phyloP scores from a whole-genome alignment of 2,113 vertebrate species.

The Puntigrus tetrazona region DNA sequence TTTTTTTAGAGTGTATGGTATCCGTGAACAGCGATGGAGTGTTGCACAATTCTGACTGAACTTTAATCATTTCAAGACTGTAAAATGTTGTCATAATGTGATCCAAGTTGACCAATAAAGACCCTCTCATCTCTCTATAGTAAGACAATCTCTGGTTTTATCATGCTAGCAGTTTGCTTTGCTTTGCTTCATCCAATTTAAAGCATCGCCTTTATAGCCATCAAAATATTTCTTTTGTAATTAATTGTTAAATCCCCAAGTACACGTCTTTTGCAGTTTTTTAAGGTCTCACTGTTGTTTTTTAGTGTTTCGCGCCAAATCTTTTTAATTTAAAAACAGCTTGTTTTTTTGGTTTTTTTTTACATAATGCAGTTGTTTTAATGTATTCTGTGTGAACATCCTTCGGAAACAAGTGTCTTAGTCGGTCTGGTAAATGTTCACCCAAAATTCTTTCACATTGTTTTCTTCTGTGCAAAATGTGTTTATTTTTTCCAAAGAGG shows the following conservation, averaged over 20 bases:
- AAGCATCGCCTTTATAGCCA: background rate
- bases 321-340: background rate
- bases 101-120: too few species aligned
- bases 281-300: background rate
- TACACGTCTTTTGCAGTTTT: background rate
- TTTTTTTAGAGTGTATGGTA: too few species aligned
- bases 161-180: background rate
- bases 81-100: too few species aligned
- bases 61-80: too few species aligned
- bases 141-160: background rate
- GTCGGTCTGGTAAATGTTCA: background rate
- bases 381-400: too few species aligned
- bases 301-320: background rate
- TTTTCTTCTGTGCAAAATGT: background rate
- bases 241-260: background rate
- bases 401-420: background rate
- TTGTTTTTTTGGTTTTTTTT: too few species aligned
- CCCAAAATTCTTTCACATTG: background rate
- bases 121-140: too few species aligned
- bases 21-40: too few species aligned
- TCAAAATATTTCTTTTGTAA: background rate
- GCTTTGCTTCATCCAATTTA: background rate
- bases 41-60: too few species aligned
- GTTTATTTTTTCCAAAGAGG: background rate
- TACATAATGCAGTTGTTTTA: too few species aligned